Evolutionary conservation across 2,113 vertebrate species (phyloP).

Genomic region (Microcebus murinus): DNA sequence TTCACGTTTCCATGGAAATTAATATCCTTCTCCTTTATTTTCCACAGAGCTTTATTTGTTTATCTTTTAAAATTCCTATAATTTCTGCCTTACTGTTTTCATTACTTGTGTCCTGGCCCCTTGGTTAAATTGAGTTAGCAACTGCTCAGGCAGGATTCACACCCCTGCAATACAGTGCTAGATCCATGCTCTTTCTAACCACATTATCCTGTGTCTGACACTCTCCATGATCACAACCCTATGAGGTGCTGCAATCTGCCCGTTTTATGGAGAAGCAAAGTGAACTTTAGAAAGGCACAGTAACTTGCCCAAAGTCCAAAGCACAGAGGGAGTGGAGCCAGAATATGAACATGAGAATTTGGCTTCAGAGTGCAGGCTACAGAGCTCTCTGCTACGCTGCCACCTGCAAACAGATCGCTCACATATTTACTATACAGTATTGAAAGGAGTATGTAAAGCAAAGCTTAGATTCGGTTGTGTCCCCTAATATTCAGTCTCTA

Average conservation of each 20-base stretch:
- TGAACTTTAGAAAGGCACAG: not conserved
- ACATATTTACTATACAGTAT: not conserved
- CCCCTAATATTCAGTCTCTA: not conserved
- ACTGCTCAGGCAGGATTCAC: not conserved
- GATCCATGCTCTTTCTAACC: not conserved
- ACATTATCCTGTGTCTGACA: not conserved
- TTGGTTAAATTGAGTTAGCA: not conserved
- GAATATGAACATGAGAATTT: not conserved
- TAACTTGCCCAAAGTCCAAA: not conserved
- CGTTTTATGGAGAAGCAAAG: not conserved
- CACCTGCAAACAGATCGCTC: not conserved
- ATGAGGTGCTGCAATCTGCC: not conserved
- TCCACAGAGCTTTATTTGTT: not conserved
- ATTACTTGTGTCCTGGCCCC: accelerated
- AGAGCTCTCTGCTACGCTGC: not conserved
- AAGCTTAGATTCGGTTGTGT: not conserved
- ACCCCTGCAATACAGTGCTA: accelerated
- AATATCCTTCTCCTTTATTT: not conserved
- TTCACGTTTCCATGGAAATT: not conserved
- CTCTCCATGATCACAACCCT: not conserved
- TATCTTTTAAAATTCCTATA: not conserved
- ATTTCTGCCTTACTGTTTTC: not conserved
- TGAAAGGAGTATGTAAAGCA: not conserved
- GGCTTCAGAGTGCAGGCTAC: not conserved
- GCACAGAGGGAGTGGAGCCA: not conserved